phyloP scores from a whole-genome alignment of 2,113 vertebrate genomes.

The Oreocharis arfaki region DNA sequence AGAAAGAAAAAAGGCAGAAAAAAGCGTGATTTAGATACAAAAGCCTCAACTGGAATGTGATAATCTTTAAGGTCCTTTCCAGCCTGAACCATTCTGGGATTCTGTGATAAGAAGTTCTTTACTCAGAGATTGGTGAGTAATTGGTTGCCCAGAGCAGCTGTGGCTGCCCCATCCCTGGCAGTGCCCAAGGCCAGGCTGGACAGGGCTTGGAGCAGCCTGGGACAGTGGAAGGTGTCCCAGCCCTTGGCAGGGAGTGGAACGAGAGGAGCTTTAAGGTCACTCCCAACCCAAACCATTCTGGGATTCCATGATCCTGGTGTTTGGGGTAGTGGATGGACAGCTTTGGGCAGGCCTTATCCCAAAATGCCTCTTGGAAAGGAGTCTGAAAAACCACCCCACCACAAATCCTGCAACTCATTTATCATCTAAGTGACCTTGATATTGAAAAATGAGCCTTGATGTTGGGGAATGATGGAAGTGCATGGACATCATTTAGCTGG shows the following conservation, averaged over 20 bases:
- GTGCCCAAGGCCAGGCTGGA: not conserved
- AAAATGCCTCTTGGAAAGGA: not conserved
- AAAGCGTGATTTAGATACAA: fast-evolving
- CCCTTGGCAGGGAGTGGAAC: fast-evolving
- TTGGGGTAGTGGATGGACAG: not conserved
- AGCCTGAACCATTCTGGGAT: not conserved
- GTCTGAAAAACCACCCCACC: not conserved
- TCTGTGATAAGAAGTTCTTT: not conserved
- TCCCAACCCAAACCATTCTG: not conserved
- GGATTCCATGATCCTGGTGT: not conserved
- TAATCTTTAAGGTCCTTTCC: not conserved
- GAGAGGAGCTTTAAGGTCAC: not conserved
- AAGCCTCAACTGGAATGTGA: not conserved
- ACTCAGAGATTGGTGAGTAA: not conserved
- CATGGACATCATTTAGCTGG: not conserved
- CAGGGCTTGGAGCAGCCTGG: not conserved
- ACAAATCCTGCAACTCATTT: not conserved
- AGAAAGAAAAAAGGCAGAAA: not conserved
- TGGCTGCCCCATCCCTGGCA: not conserved
- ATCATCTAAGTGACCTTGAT: not conserved
- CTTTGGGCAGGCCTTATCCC: not conserved
- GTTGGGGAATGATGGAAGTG: slow-evolving; percentile 10
- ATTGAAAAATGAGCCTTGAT: slow-evolving; percentile 25
- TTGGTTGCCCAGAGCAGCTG: not conserved
- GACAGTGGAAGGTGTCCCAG: not conserved